Conservation (phyloP, 2,113 vertebrate species). For the Alexandromys fortis region DNA sequence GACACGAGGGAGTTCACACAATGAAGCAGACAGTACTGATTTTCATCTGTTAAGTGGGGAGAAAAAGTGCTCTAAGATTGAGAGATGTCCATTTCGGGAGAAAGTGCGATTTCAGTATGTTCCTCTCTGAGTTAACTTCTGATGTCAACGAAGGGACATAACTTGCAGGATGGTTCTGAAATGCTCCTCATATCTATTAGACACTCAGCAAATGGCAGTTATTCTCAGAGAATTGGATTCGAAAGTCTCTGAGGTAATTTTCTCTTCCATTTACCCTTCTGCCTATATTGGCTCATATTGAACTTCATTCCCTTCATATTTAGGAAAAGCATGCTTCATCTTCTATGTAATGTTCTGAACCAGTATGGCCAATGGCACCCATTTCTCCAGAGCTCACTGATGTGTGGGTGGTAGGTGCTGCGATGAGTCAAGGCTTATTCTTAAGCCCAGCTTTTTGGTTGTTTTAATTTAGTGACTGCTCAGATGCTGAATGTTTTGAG, state of each 20-base stretch:
- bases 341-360: not conserved
- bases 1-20: too few relatives aligned
- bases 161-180: not conserved
- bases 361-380: too few relatives aligned
- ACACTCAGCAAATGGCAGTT: not conserved
- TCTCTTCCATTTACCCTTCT: not conserved
- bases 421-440: not conserved
- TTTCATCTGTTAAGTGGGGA: not conserved
- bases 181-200: accelerated
- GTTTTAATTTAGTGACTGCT: constrained; percentile 27
- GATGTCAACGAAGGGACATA: not conserved
- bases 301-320: not conserved
- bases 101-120: accelerated
- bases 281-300: not conserved
- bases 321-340: not conserved
- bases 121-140: too few relatives aligned
- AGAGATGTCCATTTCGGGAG: not conserved
- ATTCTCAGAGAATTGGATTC: not conserved
- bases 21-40: accelerated
- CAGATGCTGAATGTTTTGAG: not conserved
- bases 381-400: accelerated
- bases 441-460: not conserved
- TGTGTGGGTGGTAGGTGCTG: not conserved
- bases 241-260: not conserved
- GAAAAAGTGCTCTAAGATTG: not conserved